These are phyloP conservation scores for Polydrusus pterygomalis DNA, from an alignment of 2,888 invertebrate species.

Conservation along the genomic window DNA sequence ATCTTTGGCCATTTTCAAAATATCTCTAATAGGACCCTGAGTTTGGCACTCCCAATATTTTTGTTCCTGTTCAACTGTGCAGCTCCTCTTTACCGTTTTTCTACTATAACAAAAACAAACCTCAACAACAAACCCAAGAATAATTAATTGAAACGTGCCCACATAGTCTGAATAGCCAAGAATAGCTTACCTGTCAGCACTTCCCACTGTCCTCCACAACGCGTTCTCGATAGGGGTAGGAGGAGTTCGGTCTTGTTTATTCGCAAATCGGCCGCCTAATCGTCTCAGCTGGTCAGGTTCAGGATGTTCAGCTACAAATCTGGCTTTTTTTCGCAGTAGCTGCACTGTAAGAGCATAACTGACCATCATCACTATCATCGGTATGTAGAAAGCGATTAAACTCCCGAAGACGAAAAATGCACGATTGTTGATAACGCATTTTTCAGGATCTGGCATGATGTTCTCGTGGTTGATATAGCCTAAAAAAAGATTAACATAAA, in stretches of 20 bases:
- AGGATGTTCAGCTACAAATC: slow-evolving; percentile 80
- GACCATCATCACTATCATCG: slow-evolving; percentile 95
- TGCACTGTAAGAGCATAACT: slow-evolving; percentile 94
- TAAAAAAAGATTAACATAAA: slow-evolving; percentile 66
- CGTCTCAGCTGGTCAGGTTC: slow-evolving; percentile 77
- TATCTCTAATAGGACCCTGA: too few species aligned
- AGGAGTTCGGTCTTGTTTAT: slow-evolving; percentile 65
- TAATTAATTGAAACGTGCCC: too few species aligned
- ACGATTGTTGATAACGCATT: slow-evolving; percentile 89
- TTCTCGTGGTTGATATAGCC: slow-evolving; percentile 85
- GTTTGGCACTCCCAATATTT: too few species aligned
- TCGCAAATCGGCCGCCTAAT: slow-evolving; percentile 64
- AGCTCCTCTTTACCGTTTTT: too few species aligned
- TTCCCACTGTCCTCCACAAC: slow-evolving; percentile 71
- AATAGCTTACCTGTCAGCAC: slow-evolving; percentile 66
- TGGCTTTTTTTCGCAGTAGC: slow-evolving; percentile 86
- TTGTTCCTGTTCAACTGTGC: too few species aligned
- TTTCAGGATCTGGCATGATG: slow-evolving; percentile 85
- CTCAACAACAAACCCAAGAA: too few species aligned
- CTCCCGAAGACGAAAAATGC: slow-evolving; percentile 94
- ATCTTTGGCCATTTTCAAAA: too few species aligned
- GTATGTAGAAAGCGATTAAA: slow-evolving; percentile 94
- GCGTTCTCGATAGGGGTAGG: slow-evolving; percentile 59
- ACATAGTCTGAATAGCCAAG: background rate
- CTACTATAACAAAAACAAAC: too few species aligned